phyloP scores from a whole-genome alignment of 1,140 invertebrate species.

The Zophobas morio region DNA sequence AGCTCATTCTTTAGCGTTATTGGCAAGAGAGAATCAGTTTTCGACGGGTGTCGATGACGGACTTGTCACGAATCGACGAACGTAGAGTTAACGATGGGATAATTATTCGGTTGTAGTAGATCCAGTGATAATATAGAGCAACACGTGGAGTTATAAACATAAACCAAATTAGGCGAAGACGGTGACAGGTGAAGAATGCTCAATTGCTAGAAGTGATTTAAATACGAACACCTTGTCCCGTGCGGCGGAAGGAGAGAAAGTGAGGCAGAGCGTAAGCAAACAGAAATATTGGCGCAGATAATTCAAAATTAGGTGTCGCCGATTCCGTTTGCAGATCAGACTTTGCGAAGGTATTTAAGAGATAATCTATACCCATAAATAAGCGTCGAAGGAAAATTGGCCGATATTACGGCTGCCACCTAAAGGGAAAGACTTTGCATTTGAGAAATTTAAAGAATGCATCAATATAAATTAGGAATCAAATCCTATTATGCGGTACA shows the following conservation, averaged over 20 bases:
- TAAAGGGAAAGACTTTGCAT: conserved; percentile 21
- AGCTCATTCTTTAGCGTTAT: too few species aligned
- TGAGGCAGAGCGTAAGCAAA: background rate
- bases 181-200: too few species aligned
- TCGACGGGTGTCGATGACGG: too few species aligned
- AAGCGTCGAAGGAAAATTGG: conserved; percentile 6
- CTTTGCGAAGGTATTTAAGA: conserved; percentile 3
- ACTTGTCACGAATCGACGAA: too few species aligned
- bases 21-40: too few species aligned
- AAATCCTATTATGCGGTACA: conserved; percentile 39
- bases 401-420: conserved; percentile 6
- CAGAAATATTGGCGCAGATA: conserved; percentile 16
- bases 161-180: too few species aligned
- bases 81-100: too few species aligned
- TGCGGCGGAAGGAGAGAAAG: background rate
- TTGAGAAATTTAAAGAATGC: conserved; percentile 36
- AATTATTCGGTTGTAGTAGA: too few species aligned
- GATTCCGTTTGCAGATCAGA: background rate
- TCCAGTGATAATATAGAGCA: too few species aligned
- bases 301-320: conserved; percentile 28
- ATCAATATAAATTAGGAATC: conserved; percentile 43
- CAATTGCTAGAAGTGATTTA: too few species aligned
- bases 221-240: conserved; percentile 7
- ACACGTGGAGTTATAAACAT: too few species aligned
- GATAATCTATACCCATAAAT: conserved; percentile 12